Evolutionary conservation across 2,797 vertebrate genomes (phyloP).

Genomic region (Chaetophractus vellerosus): DNA sequence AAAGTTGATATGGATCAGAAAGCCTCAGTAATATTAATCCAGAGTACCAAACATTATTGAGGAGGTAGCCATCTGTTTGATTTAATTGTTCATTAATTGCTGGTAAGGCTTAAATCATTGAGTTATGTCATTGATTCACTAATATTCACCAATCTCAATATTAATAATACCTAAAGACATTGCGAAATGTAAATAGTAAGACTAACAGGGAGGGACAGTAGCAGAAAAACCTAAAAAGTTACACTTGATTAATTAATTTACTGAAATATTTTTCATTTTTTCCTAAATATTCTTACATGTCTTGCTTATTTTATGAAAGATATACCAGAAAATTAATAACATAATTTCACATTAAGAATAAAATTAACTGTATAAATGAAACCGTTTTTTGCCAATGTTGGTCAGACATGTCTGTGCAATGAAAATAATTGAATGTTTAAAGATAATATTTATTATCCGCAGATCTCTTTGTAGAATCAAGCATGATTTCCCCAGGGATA

Average conservation of each 20-base stretch:
- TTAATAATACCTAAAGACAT: background rate
- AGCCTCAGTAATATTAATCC: background rate
- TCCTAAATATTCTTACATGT: background rate
- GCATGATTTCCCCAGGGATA: background rate
- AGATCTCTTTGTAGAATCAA: conserved; percentile 39
- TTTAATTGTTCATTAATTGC: background rate
- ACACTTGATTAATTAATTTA: background rate
- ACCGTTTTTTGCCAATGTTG: background rate
- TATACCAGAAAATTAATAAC: background rate
- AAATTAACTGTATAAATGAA: background rate
- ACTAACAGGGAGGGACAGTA: background rate
- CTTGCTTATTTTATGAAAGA: background rate
- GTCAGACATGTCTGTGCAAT: background rate
- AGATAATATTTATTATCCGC: conserved; percentile 1
- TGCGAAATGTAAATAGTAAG: conserved; percentile 24
- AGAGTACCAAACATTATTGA: conserved; percentile 32
- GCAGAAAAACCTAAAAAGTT: background rate
- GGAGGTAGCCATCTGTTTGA: background rate
- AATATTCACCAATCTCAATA: background rate
- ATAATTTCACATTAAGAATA: background rate
- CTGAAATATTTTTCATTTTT: conserved; percentile 27
- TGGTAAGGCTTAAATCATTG: background rate
- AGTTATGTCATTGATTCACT: background rate
- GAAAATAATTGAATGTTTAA: conserved; percentile 6
- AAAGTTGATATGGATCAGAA: conserved; percentile 5